phyloP scores from a whole-genome alignment of 1,140 invertebrate species.

The Nixonia krombeini region DNA sequence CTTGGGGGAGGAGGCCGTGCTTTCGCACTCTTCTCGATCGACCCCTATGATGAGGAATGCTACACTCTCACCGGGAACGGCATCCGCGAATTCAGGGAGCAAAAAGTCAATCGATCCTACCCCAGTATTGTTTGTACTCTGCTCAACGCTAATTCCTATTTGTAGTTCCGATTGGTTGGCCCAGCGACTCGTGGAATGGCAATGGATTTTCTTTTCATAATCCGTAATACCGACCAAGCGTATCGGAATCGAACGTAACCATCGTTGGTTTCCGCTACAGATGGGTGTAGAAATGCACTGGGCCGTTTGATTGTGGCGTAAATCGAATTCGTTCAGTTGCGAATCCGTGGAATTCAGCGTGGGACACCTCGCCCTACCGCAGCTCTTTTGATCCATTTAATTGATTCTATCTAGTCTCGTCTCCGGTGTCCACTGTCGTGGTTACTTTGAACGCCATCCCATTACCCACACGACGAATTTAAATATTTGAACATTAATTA shows the following conservation, averaged over 20 bases:
- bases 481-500: conserved; percentile 20
- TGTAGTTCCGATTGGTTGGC: conserved; percentile 64
- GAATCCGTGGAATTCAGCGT: conserved; percentile 46
- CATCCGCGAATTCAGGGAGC: conserved; percentile 44
- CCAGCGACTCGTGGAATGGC: conserved; percentile 51
- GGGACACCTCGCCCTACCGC: conserved; percentile 44
- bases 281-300: conserved; percentile 45
- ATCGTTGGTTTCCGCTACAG: conserved; percentile 32
- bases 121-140: conserved; percentile 63
- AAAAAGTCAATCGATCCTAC: conserved; percentile 68
- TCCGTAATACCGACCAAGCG: conserved; percentile 55
- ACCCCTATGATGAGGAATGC: conserved; percentile 37
- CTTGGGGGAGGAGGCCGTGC: conserved; percentile 15
- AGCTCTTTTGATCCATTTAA: conserved; percentile 53
- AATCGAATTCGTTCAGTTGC: conserved; percentile 51
- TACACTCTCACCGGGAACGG: conserved; percentile 27
- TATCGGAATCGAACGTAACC: conserved; percentile 43
- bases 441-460: conserved; percentile 34
- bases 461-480: conserved; percentile 6
- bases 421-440: conserved; percentile 30
- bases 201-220: conserved; percentile 67
- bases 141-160: conserved; percentile 68
- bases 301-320: conserved; percentile 51
- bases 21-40: conserved; percentile 26
- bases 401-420: conserved; percentile 41